phyloP scores from a whole-genome alignment of 1,140 invertebrate genomes.

The Halesus radiatus region DNA sequence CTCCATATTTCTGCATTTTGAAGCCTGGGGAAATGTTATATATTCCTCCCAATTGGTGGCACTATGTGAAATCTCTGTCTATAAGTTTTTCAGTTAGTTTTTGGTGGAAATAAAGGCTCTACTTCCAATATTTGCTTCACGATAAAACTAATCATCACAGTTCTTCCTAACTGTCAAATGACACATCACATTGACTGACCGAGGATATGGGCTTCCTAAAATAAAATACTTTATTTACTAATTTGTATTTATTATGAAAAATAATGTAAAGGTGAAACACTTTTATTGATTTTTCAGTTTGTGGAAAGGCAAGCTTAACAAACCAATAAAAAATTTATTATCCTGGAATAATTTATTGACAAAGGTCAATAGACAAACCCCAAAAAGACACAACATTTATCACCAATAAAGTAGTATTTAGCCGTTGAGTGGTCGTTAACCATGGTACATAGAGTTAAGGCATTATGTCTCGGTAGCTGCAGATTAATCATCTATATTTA shows the following conservation, averaged over 20 bases:
- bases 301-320: slow-evolving; percentile 12
- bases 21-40: slow-evolving; percentile 91
- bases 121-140: no score
- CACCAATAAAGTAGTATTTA: no score
- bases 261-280: slow-evolving; percentile 18
- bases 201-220: background rate
- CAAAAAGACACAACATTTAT: no score
- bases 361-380: no score
- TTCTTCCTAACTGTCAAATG: no score
- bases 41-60: slow-evolving; percentile 95
- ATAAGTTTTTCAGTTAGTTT: slow-evolving; percentile 92
- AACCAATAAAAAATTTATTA: background rate
- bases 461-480: no score
- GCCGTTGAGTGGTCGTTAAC: no score
- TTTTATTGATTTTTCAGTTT: slow-evolving; percentile 8
- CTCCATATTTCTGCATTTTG: slow-evolving; percentile 79
- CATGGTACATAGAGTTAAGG: no score
- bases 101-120: slow-evolving; percentile 80
- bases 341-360: no score
- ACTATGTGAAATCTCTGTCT: slow-evolving; percentile 88
- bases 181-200: no score
- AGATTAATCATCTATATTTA: no score
- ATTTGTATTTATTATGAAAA: slow-evolving; percentile 25
- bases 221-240: background rate
- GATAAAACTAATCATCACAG: background rate